A percentile compares a stretch with the other conserved stretches of the same genome.
These are phyloP conservation scores for Aspidiotus destructor DNA, from an alignment of 2,888 invertebrate genomes.

Conservation along the genomic window DNA sequence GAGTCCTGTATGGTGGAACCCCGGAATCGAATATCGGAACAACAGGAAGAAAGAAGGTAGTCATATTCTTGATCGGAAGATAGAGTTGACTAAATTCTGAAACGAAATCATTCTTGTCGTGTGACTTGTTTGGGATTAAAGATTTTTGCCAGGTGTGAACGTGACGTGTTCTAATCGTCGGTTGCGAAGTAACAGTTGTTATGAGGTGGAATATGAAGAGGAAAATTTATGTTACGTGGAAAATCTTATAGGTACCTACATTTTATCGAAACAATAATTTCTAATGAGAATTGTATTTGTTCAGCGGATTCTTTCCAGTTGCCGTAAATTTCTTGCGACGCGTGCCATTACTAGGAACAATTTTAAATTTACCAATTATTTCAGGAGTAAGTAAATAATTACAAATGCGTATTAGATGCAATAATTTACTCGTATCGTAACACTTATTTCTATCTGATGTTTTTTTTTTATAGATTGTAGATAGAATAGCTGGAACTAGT, in stretches of 20 bases:
- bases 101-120: too few species aligned
- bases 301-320: conserved; percentile 93
- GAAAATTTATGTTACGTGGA: too few species aligned
- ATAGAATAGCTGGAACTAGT: conserved; percentile 70
- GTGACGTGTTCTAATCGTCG: too few species aligned
- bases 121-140: too few species aligned
- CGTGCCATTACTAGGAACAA: conserved; percentile 79
- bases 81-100: background rate
- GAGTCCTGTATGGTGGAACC: too few species aligned
- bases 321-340: conserved; percentile 89
- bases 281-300: conserved; percentile 39
- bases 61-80: background rate
- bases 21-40: too few species aligned
- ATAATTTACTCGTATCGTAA: background rate
- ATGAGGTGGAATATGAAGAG: too few species aligned
- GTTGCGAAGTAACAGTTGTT: too few species aligned
- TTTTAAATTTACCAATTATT: conserved; percentile 82
- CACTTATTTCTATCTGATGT: conserved; percentile 37
- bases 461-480: conserved; percentile 54
- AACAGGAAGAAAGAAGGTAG: background rate
- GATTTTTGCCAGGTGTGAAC: too few species aligned
- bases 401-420: background rate
- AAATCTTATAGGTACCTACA: too few species aligned
- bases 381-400: conserved; percentile 56
- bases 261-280: too few species aligned